phyloP scores from a whole-genome alignment of 2,113 vertebrate genomes.

The human region GRCh38 chr22:26806001-26806500 shows the following conservation, averaged over 20 bases:
- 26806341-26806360: not conserved
- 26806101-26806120: not conserved
- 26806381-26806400: rapidly evolving
- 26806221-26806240: not conserved
- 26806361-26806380: not conserved
- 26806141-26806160: not conserved
- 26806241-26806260: not conserved
- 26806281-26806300: rapidly evolving
- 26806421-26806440: rapidly evolving
- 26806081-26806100: not conserved
- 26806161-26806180: not conserved
- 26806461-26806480: not conserved
- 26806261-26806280: not conserved
- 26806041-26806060: not conserved
- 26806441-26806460: not conserved
- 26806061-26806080: not conserved
- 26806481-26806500: not conserved
- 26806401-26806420: rapidly evolving
- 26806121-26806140: not conserved
- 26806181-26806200: not conserved
- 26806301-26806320: not conserved
- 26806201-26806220: not conserved
- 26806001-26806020: rapidly evolving
- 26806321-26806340: rapidly evolving
- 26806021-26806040: too few relatives aligned